Evolutionary conservation across 1,140 invertebrate species (phyloP).

Genomic region (Anoplophora glabripennis): DNA sequence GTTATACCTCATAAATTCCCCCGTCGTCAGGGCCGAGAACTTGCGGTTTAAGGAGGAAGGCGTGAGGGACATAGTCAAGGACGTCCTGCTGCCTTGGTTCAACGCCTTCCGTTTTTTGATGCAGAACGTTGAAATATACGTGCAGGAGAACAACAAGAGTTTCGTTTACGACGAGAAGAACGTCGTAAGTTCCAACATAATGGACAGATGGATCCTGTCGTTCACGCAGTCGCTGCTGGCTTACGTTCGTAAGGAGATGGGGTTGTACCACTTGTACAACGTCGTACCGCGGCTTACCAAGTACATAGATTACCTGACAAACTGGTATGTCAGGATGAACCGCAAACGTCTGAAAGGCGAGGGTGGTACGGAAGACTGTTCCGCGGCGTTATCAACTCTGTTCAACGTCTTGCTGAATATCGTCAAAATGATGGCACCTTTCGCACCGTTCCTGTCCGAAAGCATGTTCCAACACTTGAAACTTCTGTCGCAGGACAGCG

Average conservation of each 20-base stretch:
- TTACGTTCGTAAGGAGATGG: conserved; percentile 92
- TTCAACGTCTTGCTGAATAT: conserved; percentile 87
- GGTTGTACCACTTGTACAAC: conserved; percentile 89
- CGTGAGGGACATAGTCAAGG: conserved; percentile 93
- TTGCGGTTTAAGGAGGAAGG: conserved; percentile 95
- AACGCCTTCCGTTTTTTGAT: conserved; percentile 96
- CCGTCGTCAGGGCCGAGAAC: conserved; percentile 96
- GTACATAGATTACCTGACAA: conserved; percentile 96
- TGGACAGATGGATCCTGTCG: conserved; percentile 97
- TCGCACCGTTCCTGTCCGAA: conserved; percentile 96
- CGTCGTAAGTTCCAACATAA: conserved; percentile 70
- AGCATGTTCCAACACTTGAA: conserved; percentile 90
- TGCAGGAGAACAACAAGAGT: conserved; percentile 63
- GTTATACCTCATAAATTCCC: conserved; percentile 97
- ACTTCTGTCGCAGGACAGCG: conserved; percentile 49
- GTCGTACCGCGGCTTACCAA: conserved; percentile 91
- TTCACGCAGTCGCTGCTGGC: conserved; percentile 90
- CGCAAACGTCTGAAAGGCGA: conserved; percentile 91
- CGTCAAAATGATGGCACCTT: conserved; percentile 91
- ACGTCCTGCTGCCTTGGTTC: conserved; percentile 98
- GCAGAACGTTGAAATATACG: conserved; percentile 85
- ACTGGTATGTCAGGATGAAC: conserved; percentile 97
- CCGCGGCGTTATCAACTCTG: conserved; percentile 81
- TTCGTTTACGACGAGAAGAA: conserved; percentile 65
- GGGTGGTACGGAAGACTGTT: conserved; percentile 71